Evolutionary conservation across 1,140 invertebrate species (phyloP).

Genomic region (Aleiodes sp.): DNA sequence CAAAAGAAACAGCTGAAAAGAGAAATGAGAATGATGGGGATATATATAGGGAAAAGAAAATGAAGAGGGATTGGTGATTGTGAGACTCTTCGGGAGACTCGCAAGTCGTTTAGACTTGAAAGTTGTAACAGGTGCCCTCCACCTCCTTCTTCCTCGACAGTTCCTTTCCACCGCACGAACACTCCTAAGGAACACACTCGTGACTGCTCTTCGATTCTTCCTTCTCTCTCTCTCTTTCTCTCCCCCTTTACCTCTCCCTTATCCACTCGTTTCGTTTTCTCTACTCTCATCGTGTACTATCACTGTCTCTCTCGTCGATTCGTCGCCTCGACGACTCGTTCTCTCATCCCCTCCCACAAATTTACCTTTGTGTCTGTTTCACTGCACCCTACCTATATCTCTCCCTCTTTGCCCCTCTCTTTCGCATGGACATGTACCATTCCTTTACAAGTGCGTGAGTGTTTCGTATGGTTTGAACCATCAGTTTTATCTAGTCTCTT

Average conservation of each 20-base stretch:
- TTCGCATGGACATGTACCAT: not conserved
- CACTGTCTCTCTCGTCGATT: not conserved
- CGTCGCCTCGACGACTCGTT: not conserved
- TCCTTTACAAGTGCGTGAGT: not conserved
- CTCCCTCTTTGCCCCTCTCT: slow-evolving; percentile 22
- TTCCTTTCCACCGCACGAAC: not conserved
- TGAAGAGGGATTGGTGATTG: slow-evolving; percentile 9
- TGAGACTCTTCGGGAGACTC: slow-evolving; percentile 5
- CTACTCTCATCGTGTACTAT: too few relatives aligned
- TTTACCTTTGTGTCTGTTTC: not conserved
- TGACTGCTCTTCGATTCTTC: slow-evolving; percentile 19
- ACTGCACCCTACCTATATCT: not conserved
- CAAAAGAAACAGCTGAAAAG: not conserved
- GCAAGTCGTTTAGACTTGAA: slow-evolving; percentile 36
- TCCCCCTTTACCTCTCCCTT: not conserved
- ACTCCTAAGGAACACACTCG: not conserved
- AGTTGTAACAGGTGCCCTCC: slow-evolving; percentile 56
- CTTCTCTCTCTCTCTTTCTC: not conserved
- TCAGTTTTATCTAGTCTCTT: slow-evolving; percentile 40
- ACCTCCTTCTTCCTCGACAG: not conserved
- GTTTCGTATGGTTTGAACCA: slow-evolving; percentile 11
- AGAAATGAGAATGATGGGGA: not conserved
- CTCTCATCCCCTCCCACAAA: slow-evolving; percentile 10
- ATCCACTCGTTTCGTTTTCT: too few relatives aligned
- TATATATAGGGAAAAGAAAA: slow-evolving; percentile 11